Evolutionary conservation across 2,797 vertebrate genomes (phyloP), one percentile per base, ranked within the genome.

Genomic region (Okamejei kenojei): DNA sequence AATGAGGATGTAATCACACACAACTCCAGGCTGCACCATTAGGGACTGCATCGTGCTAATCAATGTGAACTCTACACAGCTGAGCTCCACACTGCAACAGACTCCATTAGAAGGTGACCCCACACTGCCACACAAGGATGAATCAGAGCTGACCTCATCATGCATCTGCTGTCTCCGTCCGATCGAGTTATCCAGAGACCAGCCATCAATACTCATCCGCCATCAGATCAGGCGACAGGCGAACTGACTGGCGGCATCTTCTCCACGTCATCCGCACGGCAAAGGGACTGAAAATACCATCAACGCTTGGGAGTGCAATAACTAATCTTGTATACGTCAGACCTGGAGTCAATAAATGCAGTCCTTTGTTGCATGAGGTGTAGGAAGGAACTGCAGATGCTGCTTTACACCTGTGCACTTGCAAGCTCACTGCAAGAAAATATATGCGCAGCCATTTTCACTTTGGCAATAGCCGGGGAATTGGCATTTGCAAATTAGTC

Each of bases 1-100:
- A 65, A 68, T 88, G 32, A 88, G 17, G 29, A n/a, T 68, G 84
- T 68, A 65, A 88, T 88, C 61, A 7, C 82, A 65, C 29, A 63
- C 65, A 68, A 88, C 68, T 68, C n/a, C n/a, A 21, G 63, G 19
- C 15, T 68, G 17, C 17, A 68, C 84, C 84, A 35, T 88, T 21
- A 88, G 35, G 90, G 68, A 91, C 45, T 74, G 71, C 90, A 74
- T 92, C 35, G 54, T 76, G 29, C 71, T 29, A 92, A 92, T 74
- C 90, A 92, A 54, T 92, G 6, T 92, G 38, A 76, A n/a, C 35
- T 76, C 38, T 71, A 29, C 38, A 76, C 90, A 76, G 35, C 35
- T 92, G 71, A 92, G 90, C 11, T 92, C 76, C 90, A 92, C 90
- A 76, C 21, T n/a, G 23, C 38, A 74, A 54, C 71, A 29, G 90